Percentiles rank a stretch among this genome's conserved stretches.
Evolutionary conservation across 1,140 invertebrate genomes (phyloP).

Genomic region (Heliothis virescens): DNA sequence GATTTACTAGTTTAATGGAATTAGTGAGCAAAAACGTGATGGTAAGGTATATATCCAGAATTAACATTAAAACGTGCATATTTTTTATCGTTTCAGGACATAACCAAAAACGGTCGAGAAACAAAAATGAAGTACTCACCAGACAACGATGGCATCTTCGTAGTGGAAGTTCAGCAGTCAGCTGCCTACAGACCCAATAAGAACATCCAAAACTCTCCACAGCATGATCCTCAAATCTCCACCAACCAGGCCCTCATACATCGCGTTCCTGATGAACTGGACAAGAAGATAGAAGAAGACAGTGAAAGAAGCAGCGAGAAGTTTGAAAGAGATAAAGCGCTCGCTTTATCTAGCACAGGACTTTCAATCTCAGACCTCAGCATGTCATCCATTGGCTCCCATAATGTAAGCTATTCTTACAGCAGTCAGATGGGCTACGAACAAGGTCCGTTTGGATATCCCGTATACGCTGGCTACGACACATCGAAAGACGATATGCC

Average conservation of each 20-base stretch:
- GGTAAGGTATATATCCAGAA: background rate
- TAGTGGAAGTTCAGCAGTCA: slow-evolving; percentile 90
- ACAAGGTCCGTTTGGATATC: slow-evolving; percentile 90
- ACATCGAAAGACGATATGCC: slow-evolving; percentile 85
- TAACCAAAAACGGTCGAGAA: slow-evolving; percentile 88
- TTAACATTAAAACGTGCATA: background rate
- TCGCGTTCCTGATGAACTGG: slow-evolving; percentile 80
- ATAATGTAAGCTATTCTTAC: slow-evolving; percentile 91
- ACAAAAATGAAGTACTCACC: slow-evolving; percentile 90
- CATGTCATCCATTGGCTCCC: slow-evolving; percentile 89
- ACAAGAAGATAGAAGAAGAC: slow-evolving; percentile 82
- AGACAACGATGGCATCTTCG: slow-evolving; percentile 92
- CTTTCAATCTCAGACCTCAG: slow-evolving; percentile 92
- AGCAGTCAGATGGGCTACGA: slow-evolving; percentile 92
- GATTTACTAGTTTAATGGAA: too few relatives aligned
- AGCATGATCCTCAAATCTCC: slow-evolving; percentile 78
- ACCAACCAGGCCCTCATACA: slow-evolving; percentile 88
- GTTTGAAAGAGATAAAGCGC: slow-evolving; percentile 70
- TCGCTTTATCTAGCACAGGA: slow-evolving; percentile 88
- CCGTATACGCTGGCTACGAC: slow-evolving; percentile 87
- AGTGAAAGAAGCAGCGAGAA: slow-evolving; percentile 82
- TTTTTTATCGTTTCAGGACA: slow-evolving; percentile 85
- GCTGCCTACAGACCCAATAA: slow-evolving; percentile 79
- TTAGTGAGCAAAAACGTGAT: background rate
- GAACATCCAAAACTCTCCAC: slow-evolving; percentile 69